Conservation (phyloP, 2,797 vertebrate genomes). For the Aotus griseimembra region DNA sequence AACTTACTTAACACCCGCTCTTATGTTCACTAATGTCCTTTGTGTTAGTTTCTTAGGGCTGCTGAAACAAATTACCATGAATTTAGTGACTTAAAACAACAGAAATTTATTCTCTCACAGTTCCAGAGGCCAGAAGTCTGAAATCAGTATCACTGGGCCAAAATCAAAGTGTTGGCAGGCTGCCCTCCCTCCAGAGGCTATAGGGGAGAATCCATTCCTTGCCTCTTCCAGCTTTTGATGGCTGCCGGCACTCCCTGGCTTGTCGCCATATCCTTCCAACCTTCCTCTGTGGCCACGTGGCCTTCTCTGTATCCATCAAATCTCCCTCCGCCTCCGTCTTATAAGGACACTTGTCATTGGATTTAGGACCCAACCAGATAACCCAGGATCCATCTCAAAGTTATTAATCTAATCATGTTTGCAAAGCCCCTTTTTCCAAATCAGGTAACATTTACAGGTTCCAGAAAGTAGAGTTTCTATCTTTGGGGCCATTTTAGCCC, state of each 20-base stretch:
- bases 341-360: neutral
- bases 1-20: too few relatives aligned
- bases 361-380: neutral
- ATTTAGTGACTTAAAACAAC: neutral
- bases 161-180: neutral
- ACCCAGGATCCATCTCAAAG: neutral
- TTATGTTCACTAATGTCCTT: neutral
- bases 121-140: neutral
- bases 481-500: neutral
- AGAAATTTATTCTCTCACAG: neutral
- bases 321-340: neutral
- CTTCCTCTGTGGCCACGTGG: neutral
- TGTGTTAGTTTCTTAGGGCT: neutral
- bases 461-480: neutral
- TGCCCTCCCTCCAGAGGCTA: neutral
- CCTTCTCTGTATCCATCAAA: neutral
- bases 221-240: neutral
- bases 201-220: neutral
- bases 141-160: too few relatives aligned
- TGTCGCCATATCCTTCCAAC: accelerated
- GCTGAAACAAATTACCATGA: neutral
- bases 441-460: neutral
- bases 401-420: neutral
- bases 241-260: neutral
- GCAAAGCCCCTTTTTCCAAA: neutral